Evolutionary conservation across 2,797 vertebrate species (phyloP).

Genomic region (Typhlichthys subterraneus): DNA sequence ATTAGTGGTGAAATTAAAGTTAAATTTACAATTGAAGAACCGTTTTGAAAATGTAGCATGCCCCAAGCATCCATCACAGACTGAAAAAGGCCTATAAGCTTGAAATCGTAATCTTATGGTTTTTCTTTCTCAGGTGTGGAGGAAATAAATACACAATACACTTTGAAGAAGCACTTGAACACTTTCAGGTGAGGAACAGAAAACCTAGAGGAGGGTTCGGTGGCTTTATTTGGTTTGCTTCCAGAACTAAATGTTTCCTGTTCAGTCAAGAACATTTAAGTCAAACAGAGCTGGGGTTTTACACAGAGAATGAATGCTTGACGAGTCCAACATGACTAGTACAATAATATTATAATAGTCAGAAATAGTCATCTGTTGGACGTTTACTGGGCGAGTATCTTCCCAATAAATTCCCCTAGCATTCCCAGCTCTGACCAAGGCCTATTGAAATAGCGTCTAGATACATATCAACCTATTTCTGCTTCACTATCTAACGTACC

Average conservation of each 20-base stretch:
- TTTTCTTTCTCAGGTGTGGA: constrained; percentile 27
- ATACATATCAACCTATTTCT: constrained; percentile 37
- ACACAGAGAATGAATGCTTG: not conserved
- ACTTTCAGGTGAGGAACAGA: constrained; percentile 18
- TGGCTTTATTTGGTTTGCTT: too few relatives aligned
- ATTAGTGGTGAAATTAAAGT: constrained; percentile 63
- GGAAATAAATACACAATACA: not conserved
- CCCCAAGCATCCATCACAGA: constrained; percentile 38
- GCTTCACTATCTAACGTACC: constrained; percentile 46
- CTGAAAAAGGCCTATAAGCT: constrained; percentile 47
- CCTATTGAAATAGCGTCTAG: constrained; percentile 2
- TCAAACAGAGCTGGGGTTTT: too few relatives aligned
- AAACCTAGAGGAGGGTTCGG: constrained; percentile 20
- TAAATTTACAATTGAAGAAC: constrained; percentile 40
- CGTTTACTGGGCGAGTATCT: constrained; percentile 30
- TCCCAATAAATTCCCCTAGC: constrained; percentile 69
- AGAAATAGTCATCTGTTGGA: constrained; percentile 12
- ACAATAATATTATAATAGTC: not conserved
- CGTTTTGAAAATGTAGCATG: constrained; percentile 40
- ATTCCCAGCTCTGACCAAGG: constrained; percentile 50
- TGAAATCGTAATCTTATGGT: constrained; percentile 6
- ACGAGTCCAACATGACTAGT: constrained; percentile 3
- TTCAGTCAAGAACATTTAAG: too few relatives aligned
- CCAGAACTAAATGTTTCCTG: too few relatives aligned
- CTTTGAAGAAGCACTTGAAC: too few relatives aligned